phyloP scores from a whole-genome alignment of 2,888 invertebrate genomes.

The Dusona sp. region DNA sequence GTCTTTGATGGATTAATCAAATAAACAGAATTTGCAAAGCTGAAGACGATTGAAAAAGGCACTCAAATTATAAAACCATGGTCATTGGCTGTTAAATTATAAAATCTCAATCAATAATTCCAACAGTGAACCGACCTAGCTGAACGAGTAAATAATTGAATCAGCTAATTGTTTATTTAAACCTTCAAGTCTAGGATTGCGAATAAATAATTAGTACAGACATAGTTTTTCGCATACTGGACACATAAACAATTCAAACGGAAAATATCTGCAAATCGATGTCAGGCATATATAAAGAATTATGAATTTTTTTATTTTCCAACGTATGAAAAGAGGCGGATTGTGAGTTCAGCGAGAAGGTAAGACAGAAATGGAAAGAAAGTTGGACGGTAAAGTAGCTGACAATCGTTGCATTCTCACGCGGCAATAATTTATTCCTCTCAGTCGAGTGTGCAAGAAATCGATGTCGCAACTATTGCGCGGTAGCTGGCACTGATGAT shows the following conservation, averaged over 20 bases:
- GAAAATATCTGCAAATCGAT: slow-evolving; percentile 10
- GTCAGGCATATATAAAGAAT: neutral
- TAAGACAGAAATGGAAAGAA: slow-evolving; percentile 36
- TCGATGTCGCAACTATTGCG: slow-evolving; percentile 68
- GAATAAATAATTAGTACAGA: neutral
- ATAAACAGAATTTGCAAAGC: no score
- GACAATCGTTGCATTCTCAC: slow-evolving; percentile 65
- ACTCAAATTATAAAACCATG: neutral
- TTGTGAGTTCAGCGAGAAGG: slow-evolving; percentile 5
- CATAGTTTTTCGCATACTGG: neutral
- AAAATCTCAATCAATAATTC: neutral
- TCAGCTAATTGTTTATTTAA: neutral
- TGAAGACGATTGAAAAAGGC: no score
- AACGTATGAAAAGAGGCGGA: neutral
- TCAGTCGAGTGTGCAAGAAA: slow-evolving; percentile 56
- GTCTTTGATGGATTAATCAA: neutral
- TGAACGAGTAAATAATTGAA: slow-evolving; percentile 2
- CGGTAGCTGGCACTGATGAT: slow-evolving; percentile 45
- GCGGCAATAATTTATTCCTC: slow-evolving; percentile 70
- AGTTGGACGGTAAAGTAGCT: slow-evolving; percentile 19
- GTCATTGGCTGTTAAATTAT: neutral
- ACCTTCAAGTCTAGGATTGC: neutral
- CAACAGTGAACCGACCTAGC: neutral
- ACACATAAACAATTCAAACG: neutral
- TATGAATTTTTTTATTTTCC: slow-evolving; percentile 15